Base-by-base conservation (phyloP, 2,888 invertebrate species). In the Schizotus pectinicornis region DNA sequence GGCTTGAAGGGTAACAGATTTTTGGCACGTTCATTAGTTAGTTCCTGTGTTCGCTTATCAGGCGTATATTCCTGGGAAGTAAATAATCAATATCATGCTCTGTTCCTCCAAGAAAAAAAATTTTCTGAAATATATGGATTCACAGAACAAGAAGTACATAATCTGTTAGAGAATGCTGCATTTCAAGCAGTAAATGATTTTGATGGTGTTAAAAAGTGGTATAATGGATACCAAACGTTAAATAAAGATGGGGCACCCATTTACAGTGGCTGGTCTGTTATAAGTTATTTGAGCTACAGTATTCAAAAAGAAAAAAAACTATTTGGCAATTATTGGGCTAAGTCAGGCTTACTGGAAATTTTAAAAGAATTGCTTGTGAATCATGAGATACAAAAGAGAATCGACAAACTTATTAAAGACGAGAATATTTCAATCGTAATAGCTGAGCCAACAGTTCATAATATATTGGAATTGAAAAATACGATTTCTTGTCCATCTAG, bases 191-290 rank as follows among this genome's bases (percentile, higher is more conserved):
- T 33, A 13, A 41, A 58, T 7, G 43, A 48, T 49, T 53, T 49
- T 12, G 45, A 38, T 35, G 58, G 53, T 34, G 37, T 58, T 11
- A 53, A 58, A 47, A 43, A 53, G 14, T 58, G 58, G 58, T 58
- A 58, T 31, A 53, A 53, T 46, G 41, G 53, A 43, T 58, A 58
- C 42, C 52, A 53, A 41, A 43, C 47, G 39, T 53, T 43, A 35
- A 42, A 39, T 30, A 42, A 39, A 9, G 38, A 48, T 43, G 58
- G 46, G 48, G 53, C 45, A 22, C 46, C 42, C 38, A 53, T 58
- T 32, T 58, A 48, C 38, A 58, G 35, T 45, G 32, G 48, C 49
- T 58, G 58, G 53, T 58, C 51, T 3, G 11, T 58, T n/a, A 31
- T 53, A 36, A 41, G 38, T 12, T 58, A 58, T 37, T 47, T 58